Evolutionary conservation across 2,888 invertebrate genomes (phyloP), one percentile per base, ranked within the genome.

Genomic region (Choreutis nemorana): DNA sequence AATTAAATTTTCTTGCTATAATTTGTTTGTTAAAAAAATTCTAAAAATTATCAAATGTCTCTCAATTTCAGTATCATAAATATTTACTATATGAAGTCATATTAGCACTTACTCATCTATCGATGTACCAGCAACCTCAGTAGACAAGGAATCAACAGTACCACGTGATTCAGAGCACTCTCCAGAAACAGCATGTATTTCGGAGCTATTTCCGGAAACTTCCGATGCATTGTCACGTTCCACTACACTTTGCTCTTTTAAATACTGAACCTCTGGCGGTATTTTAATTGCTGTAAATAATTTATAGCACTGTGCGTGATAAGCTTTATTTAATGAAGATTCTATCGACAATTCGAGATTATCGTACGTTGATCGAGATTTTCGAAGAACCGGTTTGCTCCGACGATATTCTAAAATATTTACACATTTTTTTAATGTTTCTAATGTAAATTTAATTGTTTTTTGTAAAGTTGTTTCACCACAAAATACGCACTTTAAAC

Each of bases 281-380:
- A 36, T 35, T 36, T 38, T 38, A 13, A 37, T 34, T 22, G 36
- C 35, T 18, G 36, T 37, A 37, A 41, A 36, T 39, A 39, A 41
- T 39, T 40, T 41, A 35, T 39, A 40, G 31, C 39, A 41, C 33
- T 40, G 40, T 32, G 42, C 41, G 35, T 42, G 41, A 36, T 41
- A 42, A 31, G 33, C 14, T 26, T 39, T 29, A 37, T 40, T 37
- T 38, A 38, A 30, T 34, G 36, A 44, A 9, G 38, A 35, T 39
- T 45, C 39, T 11, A 36, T 37, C 30, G 37, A 36, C 26, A 42
- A 11, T 38, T 38, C 36, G 16, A 41, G 35, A 24, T 38, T 38
- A 34, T 40, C 7, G 20, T 34, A 36, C 28, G 34, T 31, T 28
- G 23, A 25, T 34, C 35, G 35, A 20, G 39, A 41, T 14, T 36